Evolutionary conservation across 2,888 invertebrate genomes (phyloP).

Genomic region (Conomelus anceps): DNA sequence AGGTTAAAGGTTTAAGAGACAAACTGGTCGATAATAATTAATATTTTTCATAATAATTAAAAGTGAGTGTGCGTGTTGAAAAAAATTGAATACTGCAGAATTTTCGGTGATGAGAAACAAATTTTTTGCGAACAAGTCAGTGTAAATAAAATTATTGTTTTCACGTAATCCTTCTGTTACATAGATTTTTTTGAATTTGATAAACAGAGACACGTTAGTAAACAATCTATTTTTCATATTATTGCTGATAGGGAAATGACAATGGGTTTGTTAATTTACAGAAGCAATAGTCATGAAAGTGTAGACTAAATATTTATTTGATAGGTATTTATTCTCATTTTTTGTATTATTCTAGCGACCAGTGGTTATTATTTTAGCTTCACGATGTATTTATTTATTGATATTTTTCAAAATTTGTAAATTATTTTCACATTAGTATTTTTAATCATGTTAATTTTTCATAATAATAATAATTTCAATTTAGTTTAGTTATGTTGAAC

Average conservation of each 20-base stretch:
- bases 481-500: neutral
- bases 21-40: constrained; percentile 43
- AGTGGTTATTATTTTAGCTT: neutral
- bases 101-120: neutral
- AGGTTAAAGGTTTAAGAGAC: constrained; percentile 81
- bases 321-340: neutral
- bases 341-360: neutral
- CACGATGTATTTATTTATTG: neutral
- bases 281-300: neutral
- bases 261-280: neutral
- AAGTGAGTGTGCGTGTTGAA: neutral
- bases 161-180: neutral
- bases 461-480: neutral
- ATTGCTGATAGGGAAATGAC: neutral
- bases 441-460: neutral
- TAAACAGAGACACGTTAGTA: neutral
- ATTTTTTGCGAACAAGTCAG: neutral
- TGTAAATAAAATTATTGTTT: neutral
- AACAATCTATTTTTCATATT: neutral
- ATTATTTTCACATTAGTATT: neutral
- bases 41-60: neutral
- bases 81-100: neutral
- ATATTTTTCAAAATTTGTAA: neutral
- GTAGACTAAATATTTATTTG: neutral
- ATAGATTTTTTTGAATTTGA: neutral